Conservation (phyloP, 2,888 invertebrate species). For the Sclerodermus sp. region DNA sequence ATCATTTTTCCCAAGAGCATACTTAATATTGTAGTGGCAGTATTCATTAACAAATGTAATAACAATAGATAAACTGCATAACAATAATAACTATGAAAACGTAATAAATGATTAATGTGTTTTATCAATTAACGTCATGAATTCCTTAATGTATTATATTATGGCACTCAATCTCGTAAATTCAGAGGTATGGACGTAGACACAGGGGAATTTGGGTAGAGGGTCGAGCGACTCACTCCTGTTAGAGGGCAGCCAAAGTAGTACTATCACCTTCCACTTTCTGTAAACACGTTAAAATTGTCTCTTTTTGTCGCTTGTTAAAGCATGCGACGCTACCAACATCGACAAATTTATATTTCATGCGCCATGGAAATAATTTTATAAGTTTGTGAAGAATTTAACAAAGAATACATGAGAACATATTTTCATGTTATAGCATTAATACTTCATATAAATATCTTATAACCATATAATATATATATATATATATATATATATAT, state of each 20-base stretch:
- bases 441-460: too few relatives aligned
- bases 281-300: constrained; percentile 55
- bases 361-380: constrained; percentile 35
- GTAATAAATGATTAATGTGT: constrained; percentile 27
- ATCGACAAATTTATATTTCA: constrained; percentile 48
- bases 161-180: constrained; percentile 34
- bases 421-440: too few relatives aligned
- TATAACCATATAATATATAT: too few relatives aligned
- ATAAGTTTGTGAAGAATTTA: not conserved
- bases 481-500: too few relatives aligned
- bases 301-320: constrained; percentile 45
- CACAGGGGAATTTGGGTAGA: constrained; percentile 41
- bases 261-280: constrained; percentile 56
- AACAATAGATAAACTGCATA: constrained; percentile 41
- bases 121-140: constrained; percentile 25
- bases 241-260: constrained; percentile 57
- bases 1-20: constrained; percentile 14
- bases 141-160: constrained; percentile 30
- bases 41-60: constrained; percentile 43
- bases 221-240: constrained; percentile 50
- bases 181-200: constrained; percentile 41
- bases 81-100: constrained; percentile 38
- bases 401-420: too few relatives aligned
- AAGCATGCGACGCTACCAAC: constrained; percentile 47
- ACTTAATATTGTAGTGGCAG: constrained; percentile 45